Percentiles rank a stretch among this genome's conserved stretches.
These are phyloP conservation scores for Tanypteryx hageni DNA, from an alignment of 2,888 invertebrate genomes.

Conservation along the genomic window DNA sequence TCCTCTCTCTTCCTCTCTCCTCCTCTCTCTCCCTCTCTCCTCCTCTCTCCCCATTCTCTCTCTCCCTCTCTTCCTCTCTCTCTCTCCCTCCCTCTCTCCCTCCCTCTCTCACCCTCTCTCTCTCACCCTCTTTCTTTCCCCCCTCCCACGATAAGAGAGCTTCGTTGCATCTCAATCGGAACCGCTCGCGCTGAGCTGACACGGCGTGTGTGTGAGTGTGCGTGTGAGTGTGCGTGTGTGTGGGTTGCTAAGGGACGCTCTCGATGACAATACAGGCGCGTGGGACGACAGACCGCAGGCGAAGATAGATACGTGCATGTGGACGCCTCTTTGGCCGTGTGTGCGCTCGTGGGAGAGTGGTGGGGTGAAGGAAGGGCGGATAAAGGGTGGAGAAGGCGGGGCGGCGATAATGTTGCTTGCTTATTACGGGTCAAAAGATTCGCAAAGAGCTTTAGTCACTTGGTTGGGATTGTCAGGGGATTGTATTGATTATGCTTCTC, in stretches of 20 bases:
- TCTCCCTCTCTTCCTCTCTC: neutral
- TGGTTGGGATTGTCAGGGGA: neutral
- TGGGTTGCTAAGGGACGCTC: neutral
- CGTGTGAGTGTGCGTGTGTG: too few species aligned
- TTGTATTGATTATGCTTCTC: neutral
- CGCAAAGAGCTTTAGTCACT: neutral
- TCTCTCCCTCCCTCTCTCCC: too few species aligned
- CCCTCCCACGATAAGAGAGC: neutral
- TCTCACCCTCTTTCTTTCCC: neutral
- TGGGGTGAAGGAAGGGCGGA: too few species aligned
- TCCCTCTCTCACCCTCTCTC: neutral
- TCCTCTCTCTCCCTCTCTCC: neutral
- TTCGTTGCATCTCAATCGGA: neutral
- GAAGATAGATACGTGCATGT: neutral
- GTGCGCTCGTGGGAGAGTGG: neutral
- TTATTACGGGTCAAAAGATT: conserved; percentile 10
- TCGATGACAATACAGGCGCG: neutral
- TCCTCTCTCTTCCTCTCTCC: neutral
- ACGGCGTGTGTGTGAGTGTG: too few species aligned
- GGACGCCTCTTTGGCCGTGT: neutral
- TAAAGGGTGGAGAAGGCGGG: neutral
- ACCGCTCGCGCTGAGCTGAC: neutral
- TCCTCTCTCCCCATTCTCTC: neutral
- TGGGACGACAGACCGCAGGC: neutral
- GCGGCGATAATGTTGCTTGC: neutral